Evolutionary conservation across 2,797 vertebrate species (phyloP).

Genomic region (Trematomus bernacchii): DNA sequence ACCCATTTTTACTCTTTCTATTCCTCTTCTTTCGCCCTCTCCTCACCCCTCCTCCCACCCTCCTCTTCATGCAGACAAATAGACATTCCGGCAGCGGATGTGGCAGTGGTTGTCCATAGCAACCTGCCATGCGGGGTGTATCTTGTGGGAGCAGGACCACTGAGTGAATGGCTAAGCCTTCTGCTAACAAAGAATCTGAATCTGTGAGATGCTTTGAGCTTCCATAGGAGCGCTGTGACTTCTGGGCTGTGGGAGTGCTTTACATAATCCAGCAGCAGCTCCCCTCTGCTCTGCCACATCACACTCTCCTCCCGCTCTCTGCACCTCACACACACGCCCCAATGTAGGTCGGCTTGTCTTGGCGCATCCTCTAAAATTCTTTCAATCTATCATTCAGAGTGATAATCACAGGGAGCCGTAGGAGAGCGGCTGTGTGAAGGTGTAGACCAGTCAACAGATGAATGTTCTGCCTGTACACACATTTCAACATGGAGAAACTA

Average conservation of each 20-base stretch:
- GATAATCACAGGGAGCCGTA: slow-evolving; percentile 47
- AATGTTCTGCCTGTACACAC: slow-evolving; percentile 25
- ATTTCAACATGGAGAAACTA: slow-evolving; percentile 23
- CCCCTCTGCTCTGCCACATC: slow-evolving; percentile 70
- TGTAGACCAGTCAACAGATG: slow-evolving; percentile 36
- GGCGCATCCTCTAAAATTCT: slow-evolving; percentile 59
- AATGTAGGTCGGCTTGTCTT: slow-evolving; percentile 72
- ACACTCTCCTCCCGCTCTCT: slow-evolving; percentile 66
- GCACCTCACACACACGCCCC: slow-evolving; percentile 60
- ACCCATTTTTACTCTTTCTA: slow-evolving; percentile 52
- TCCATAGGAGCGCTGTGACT: slow-evolving; percentile 75
- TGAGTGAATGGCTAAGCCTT: slow-evolving; percentile 79
- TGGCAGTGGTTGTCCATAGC: slow-evolving; percentile 78
- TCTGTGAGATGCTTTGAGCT: slow-evolving; percentile 80
- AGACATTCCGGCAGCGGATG: slow-evolving; percentile 79
- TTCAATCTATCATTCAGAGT: slow-evolving; percentile 65
- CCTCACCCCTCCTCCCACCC: slow-evolving; percentile 59
- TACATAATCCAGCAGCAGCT: slow-evolving; percentile 81
- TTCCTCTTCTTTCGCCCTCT: slow-evolving; percentile 51
- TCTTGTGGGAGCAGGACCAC: slow-evolving; percentile 82
- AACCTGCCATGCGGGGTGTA: slow-evolving; percentile 79
- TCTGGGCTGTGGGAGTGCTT: slow-evolving; percentile 81
- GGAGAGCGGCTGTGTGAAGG: slow-evolving; percentile 34
- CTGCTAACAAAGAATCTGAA: slow-evolving; percentile 79
- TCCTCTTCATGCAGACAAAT: slow-evolving; percentile 67